Percentiles rank a stretch among this genome's conserved stretches.
These are phyloP conservation scores for Suricata suricatta DNA, from an alignment of 2,113 vertebrate species.

Conservation along the genomic window DNA sequence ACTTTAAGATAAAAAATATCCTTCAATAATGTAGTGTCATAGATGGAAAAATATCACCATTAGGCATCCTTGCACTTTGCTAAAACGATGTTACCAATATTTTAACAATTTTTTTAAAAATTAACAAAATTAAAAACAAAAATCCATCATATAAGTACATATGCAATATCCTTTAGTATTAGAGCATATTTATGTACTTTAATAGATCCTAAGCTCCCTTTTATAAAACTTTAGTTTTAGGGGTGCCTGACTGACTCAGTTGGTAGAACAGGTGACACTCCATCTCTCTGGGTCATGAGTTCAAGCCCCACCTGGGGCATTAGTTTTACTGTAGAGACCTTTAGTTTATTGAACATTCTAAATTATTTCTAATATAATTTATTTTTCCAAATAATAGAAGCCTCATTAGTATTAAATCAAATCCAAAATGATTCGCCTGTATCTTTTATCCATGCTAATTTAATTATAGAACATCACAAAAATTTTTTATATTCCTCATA, in stretches of 20 bases:
- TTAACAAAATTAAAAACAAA: constrained; percentile 24
- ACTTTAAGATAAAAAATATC: not conserved
- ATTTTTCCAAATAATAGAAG: not conserved
- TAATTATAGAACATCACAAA: not conserved
- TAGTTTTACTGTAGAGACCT: not conserved
- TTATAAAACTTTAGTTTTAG: not conserved
- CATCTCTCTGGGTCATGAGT: not conserved
- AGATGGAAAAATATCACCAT: not conserved
- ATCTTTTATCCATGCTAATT: not conserved
- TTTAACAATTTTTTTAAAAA: not conserved
- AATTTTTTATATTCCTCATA: not conserved
- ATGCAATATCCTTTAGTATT: not conserved
- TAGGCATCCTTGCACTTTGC: not conserved
- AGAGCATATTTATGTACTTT: not conserved
- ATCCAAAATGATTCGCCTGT: not conserved
- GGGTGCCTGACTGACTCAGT: not conserved
- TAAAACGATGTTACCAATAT: not conserved
- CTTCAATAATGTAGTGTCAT: not conserved
- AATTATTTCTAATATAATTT: not conserved
- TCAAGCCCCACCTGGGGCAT: not conserved
- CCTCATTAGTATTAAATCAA: not conserved
- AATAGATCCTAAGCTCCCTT: not conserved
- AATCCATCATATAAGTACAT: not conserved
- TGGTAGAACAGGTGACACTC: not conserved
- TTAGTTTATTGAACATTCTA: not conserved